These are phyloP conservation scores for Serranus cabrilla DNA, from an alignment of 2,797 vertebrate species.

Conservation along the genomic window DNA sequence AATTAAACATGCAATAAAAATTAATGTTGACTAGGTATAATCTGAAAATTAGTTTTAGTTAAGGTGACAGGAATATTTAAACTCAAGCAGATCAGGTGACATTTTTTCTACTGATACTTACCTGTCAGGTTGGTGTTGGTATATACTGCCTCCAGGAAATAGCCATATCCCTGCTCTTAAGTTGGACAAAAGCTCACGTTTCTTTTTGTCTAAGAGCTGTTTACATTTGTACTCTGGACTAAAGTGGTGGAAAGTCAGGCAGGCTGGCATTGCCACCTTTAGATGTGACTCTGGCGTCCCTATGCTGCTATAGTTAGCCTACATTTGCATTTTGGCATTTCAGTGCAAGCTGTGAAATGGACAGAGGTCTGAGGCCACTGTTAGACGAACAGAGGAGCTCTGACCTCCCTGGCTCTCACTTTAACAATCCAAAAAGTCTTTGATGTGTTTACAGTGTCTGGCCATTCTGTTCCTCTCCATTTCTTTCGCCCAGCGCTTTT, in stretches of 20 bases:
- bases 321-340: slow-evolving; percentile 37
- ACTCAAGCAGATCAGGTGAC: too few relatives aligned
- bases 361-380: neutral
- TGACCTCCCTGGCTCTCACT: slow-evolving; percentile 38
- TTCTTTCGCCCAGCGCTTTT: slow-evolving; percentile 51
- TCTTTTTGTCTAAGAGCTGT: neutral
- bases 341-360: slow-evolving; percentile 5
- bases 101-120: too few relatives aligned
- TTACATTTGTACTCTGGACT: neutral
- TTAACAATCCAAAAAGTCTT: neutral
- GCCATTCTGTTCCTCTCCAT: slow-evolving; percentile 34
- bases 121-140: too few relatives aligned
- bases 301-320: neutral
- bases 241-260: neutral
- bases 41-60: too few relatives aligned
- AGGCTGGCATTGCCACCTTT: neutral
- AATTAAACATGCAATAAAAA: neutral
- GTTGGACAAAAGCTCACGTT: neutral
- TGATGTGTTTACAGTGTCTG: slow-evolving; percentile 47
- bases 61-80: too few relatives aligned
- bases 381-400: neutral
- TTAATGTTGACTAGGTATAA: neutral
- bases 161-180: neutral
- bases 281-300: neutral
- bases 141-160: neutral